Evolutionary conservation across 2,888 invertebrate genomes (phyloP).

Genomic region (Margaritifera margaritifera): DNA sequence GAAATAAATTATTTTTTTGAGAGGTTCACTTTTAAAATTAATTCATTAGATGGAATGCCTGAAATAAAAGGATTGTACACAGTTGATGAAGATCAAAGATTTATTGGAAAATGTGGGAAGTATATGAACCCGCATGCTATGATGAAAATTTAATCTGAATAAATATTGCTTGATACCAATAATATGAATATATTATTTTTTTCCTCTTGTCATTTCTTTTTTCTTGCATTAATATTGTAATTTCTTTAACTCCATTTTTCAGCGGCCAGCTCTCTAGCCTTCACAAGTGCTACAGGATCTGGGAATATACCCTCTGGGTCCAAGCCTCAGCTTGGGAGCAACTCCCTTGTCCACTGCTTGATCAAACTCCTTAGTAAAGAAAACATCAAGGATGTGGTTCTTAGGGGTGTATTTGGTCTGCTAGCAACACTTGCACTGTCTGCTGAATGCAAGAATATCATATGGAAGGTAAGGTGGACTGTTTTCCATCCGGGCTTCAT

Average conservation of each 20-base stretch:
- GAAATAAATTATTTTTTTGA: too few relatives aligned
- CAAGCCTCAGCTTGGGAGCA: constrained; percentile 48
- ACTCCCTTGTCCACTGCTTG: constrained; percentile 66
- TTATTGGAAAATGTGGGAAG: too few relatives aligned
- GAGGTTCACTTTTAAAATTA: too few relatives aligned
- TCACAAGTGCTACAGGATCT: constrained; percentile 33
- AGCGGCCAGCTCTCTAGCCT: constrained; percentile 61
- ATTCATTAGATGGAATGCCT: too few relatives aligned
- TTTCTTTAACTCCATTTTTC: constrained; percentile 11
- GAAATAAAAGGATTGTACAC: too few relatives aligned
- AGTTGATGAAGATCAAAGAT: too few relatives aligned
- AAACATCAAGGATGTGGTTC: constrained; percentile 33
- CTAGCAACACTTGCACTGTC: constrained; percentile 62
- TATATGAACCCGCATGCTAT: too few relatives aligned
- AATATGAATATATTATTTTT: too few relatives aligned
- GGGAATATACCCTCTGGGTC: constrained; percentile 7
- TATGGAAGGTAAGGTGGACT: constrained; percentile 64
- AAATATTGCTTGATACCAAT: too few relatives aligned
- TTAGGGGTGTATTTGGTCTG: constrained; percentile 55
- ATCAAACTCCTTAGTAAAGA: constrained; percentile 57
- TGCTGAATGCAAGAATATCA: constrained; percentile 65
- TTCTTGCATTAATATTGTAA: background rate
- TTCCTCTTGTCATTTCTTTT: too few relatives aligned
- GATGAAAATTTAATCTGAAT: too few relatives aligned
- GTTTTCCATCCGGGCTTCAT: too few relatives aligned